Evolutionary conservation across 1,140 invertebrate genomes (phyloP), one percentile per base, ranked within the genome.

Genomic region (Ectropis grisescens): DNA sequence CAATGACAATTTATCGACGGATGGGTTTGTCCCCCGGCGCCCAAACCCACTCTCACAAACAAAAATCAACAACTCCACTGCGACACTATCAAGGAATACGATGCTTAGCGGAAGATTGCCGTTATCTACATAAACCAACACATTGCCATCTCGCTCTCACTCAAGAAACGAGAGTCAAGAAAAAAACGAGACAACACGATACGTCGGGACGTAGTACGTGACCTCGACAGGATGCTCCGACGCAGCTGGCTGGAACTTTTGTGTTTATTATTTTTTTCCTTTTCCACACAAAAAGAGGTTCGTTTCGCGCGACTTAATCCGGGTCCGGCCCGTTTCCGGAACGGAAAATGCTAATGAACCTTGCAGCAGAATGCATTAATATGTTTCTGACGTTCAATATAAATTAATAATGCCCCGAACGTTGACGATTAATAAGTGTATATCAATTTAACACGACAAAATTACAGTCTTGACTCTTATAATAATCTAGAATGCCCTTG

Each of bases 211-310:
- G 59, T 68, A n/a, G 56, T 56, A 56, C 4, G 57, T 70, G 59
- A 68, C 62, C 61, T 59, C 57, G 66, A 68, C 75, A 80, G 75
- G 75, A 80, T 78, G 72, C 75, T 47, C 64, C 41, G 43, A 58
- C 75, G 75, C 75, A 80, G 75, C 75, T 80, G 75, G 72, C 56
- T 75, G 70, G 66, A 66, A 75, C 64, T 59, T 78, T 76, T 67
- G 55, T 67, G 46, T 75, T 68, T 67, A n/a, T 72, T 71, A 26
- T 66, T 53, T 36, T 64, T 72, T 59, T 58, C 57, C 47, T 58
- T 61, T 58, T 57, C 36, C 50, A 41, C 30, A 64, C 53, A 74
- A 74, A 72, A 76, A 75, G 56, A 59, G 54, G 55, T 61, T 68
- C 59, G 68, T 69, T 78, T 75, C 67, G 75, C 68, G 65, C 64